These are phyloP conservation scores for Sphenodon punctatus DNA, from an alignment of 2,797 vertebrate species.

Conservation along the genomic window DNA sequence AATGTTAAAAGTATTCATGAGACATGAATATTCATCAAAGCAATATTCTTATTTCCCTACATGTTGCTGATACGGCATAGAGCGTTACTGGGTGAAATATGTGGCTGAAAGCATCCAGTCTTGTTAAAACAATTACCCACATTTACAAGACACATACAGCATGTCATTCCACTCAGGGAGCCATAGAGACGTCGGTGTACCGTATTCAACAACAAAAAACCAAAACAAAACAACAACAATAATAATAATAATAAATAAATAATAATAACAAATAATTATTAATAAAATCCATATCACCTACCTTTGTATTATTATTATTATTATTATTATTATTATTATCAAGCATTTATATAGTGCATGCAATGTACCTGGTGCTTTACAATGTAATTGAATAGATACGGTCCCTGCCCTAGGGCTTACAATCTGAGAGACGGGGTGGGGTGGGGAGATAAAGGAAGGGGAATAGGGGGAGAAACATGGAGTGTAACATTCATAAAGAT, in stretches of 20 bases:
- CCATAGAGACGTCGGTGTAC: background rate
- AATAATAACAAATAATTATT: too few species aligned
- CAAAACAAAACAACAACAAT: too few species aligned
- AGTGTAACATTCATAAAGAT: background rate
- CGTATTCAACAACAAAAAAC: too few species aligned
- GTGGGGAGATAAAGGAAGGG: background rate
- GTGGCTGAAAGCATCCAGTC: slow-evolving; percentile 36
- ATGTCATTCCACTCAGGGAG: slow-evolving; percentile 8
- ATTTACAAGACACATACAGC: background rate
- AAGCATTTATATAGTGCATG: too few species aligned
- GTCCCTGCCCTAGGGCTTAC: too few species aligned
- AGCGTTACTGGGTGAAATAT: slow-evolving; percentile 37
- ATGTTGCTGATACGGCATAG: slow-evolving; percentile 17
- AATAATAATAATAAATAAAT: too few species aligned
- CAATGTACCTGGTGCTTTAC: too few species aligned
- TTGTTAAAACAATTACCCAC: slow-evolving; percentile 40
- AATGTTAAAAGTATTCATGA: slow-evolving; percentile 72
- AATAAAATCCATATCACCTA: too few species aligned
- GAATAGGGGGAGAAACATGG: background rate
- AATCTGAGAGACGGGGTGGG: too few species aligned
- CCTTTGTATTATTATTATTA: too few species aligned
- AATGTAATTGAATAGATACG: too few species aligned
- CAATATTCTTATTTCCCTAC: slow-evolving; percentile 59
- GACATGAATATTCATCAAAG: slow-evolving; percentile 71
- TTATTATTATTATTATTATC: too few species aligned